Evolutionary conservation across 2,113 vertebrate genomes (phyloP).

Genomic region (Erythrocebus patas): DNA sequence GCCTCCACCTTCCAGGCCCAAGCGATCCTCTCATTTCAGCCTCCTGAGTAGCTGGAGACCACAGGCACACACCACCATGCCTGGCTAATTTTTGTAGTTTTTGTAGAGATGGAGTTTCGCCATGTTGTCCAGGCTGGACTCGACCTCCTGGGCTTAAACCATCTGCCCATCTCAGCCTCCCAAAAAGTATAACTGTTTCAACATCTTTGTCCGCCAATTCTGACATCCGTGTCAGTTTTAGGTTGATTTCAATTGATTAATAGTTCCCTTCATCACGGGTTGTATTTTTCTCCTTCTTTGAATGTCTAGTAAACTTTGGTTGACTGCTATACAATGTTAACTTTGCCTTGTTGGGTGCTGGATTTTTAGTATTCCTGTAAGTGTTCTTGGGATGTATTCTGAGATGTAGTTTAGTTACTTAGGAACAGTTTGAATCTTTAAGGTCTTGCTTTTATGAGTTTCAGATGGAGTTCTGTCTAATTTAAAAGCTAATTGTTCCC

Average conservation of each 20-base stretch:
- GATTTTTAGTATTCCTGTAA: background rate
- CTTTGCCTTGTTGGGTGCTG: background rate
- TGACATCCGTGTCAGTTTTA: background rate
- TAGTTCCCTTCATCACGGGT: background rate
- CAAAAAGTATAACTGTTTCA: background rate
- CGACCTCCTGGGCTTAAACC: no score
- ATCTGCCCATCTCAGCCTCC: no score
- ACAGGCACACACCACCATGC: no score
- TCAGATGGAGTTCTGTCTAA: background rate
- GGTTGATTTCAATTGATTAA: background rate
- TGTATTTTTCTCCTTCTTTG: background rate
- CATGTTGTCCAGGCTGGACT: no score
- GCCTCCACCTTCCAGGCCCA: no score
- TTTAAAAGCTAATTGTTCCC: background rate
- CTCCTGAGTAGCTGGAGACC: no score
- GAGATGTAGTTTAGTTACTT: background rate
- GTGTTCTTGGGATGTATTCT: background rate
- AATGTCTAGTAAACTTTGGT: background rate
- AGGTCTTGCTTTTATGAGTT: background rate
- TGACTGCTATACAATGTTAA: background rate
- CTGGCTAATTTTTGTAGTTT: no score
- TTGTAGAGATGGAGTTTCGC: no score
- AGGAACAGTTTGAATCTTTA: background rate
- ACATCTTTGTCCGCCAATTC: background rate
- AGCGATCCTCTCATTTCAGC: no score